These are phyloP conservation scores for Carposina sasakii DNA, from an alignment of 1,140 invertebrate genomes.

Conservation along the genomic window DNA sequence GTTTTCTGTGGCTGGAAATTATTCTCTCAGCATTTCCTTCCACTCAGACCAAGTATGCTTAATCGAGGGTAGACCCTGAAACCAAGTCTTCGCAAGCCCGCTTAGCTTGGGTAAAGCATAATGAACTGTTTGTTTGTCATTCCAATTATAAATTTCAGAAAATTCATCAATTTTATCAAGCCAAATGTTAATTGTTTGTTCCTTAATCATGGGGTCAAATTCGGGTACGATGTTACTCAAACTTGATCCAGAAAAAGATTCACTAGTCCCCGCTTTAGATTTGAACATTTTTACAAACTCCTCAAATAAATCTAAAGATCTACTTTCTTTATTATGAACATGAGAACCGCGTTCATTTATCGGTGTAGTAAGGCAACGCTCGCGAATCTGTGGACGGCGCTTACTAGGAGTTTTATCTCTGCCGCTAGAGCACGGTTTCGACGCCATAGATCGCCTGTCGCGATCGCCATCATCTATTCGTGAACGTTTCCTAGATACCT, in stretches of 20 bases:
- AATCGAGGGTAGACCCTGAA: slow-evolving; percentile 17
- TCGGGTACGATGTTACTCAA: slow-evolving; percentile 12
- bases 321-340: neutral
- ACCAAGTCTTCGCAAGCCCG: slow-evolving; percentile 21
- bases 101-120: slow-evolving; percentile 5
- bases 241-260: neutral
- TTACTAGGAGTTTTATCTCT: too few relatives aligned
- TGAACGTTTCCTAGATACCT: slow-evolving; percentile 1
- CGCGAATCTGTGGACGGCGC: too few relatives aligned
- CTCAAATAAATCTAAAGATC: neutral
- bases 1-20: slow-evolving; percentile 12
- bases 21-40: slow-evolving; percentile 15
- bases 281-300: neutral
- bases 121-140: slow-evolving; percentile 10
- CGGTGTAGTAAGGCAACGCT: neutral
- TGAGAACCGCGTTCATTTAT: neutral
- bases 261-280: neutral
- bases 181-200: slow-evolving; percentile 9
- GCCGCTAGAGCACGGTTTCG: neutral
- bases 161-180: slow-evolving; percentile 10
- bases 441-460: neutral
- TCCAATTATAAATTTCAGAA: slow-evolving; percentile 8
- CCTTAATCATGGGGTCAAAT: slow-evolving; percentile 7
- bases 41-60: slow-evolving; percentile 19
- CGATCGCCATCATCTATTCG: neutral